Evolutionary conservation across 2,113 vertebrate genomes (phyloP), one percentile per base, ranked within the genome.

Genomic region (Microcebus murinus): DNA sequence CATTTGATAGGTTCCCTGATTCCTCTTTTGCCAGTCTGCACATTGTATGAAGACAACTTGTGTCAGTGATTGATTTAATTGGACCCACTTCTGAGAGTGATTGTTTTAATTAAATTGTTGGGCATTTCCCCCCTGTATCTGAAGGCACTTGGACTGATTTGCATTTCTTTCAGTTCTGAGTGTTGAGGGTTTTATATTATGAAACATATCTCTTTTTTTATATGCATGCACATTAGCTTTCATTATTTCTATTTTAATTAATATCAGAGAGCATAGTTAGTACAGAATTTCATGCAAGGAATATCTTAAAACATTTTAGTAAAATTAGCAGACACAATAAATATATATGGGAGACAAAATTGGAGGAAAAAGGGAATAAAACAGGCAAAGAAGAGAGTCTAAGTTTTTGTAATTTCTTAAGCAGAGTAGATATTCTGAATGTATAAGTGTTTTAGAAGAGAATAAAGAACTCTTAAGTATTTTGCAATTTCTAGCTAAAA

Each of bases 61-160:
- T 97, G 80, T 80, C 45, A 96, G 85, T 87, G 94, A 97, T 42
- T 95, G 57, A 79, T 88, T 95, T 97, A 88, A 59, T 97, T 97
- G 76, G 85, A 95, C 20, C 23, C 55, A 97, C 48, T 92, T 97
- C 20, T 90, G 59, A 96, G 31, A 97, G 57, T 97, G 90, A 77
- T 94, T 98, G 68, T 98, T 95, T 97, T 82, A 91, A 98, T 96
- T 96, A 42, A 95, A 91, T 59, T 39, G 3, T 48, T 68, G 45
- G 4, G 2, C 68, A 29, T 91, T 55, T 93, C 42, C n/a, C 23
- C 52, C 9, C 36, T 59, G 20, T 52, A 92, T 89, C 13, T 96
- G 63, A 81, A 85, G 80, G 14, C 95, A 45, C 39, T 93, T 96
- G n/a, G 6, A 63, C 45, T 93, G 29, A 95, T 97, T 94, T 98